These are phyloP conservation scores for Lasioglossum vierecki DNA, from an alignment of 2,888 invertebrate species.

Conservation along the genomic window DNA sequence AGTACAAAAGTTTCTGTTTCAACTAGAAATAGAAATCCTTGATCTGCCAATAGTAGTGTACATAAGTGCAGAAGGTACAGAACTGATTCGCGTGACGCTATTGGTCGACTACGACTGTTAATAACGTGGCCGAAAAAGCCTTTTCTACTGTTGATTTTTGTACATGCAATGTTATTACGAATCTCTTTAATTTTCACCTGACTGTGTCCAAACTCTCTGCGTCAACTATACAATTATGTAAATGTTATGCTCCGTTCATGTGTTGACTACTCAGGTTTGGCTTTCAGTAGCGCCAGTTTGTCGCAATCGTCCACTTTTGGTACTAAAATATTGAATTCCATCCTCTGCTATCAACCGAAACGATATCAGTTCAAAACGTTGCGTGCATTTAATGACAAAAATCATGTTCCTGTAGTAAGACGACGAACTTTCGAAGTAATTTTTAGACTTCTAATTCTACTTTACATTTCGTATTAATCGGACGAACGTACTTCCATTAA, in stretches of 20 bases:
- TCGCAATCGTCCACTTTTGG: conserved; percentile 59
- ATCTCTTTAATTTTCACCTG: not conserved
- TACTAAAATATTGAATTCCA: conserved; percentile 80
- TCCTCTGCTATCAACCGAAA: conserved; percentile 60
- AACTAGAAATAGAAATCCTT: not conserved
- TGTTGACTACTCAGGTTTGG: not conserved
- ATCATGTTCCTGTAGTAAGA: conserved; percentile 66
- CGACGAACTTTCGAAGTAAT: conserved; percentile 22
- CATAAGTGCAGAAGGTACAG: not conserved
- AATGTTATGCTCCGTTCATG: conserved; percentile 15
- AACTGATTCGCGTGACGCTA: not conserved
- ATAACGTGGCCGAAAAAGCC: not conserved
- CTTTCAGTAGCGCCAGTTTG: conserved; percentile 51
- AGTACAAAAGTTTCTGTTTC: not conserved
- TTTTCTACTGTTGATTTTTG: not conserved
- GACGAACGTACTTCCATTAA: conserved; percentile 40
- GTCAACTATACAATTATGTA: not conserved
- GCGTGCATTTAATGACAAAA: conserved; percentile 53
- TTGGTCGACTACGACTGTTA: not conserved
- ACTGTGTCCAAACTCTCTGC: not conserved
- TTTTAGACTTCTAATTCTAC: conserved; percentile 27
- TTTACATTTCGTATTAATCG: conserved; percentile 26
- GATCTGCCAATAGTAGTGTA: not conserved
- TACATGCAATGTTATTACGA: not conserved
- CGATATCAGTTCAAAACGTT: conserved; percentile 58